These are phyloP conservation scores for Miichthys miiuy DNA, from an alignment of 2,797 vertebrate species.

Conservation along the genomic window DNA sequence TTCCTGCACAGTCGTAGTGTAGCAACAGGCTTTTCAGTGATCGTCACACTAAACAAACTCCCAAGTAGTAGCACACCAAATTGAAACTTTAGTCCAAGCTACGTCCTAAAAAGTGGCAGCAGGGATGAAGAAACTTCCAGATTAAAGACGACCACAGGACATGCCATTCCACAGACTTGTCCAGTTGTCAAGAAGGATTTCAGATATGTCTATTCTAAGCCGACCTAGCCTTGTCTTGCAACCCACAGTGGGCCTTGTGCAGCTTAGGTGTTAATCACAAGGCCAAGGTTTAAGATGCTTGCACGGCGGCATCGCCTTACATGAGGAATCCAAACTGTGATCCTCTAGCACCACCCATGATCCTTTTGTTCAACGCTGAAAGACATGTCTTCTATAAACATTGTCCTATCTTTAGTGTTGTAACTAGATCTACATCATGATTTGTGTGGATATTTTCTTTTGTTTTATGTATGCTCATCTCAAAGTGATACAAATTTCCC, in stretches of 20 bases:
- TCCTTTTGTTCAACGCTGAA: slow-evolving; percentile 22
- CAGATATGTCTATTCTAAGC: slow-evolving; percentile 78
- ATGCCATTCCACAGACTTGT: slow-evolving; percentile 23
- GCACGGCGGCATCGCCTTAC: slow-evolving; percentile 41
- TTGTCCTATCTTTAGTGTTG: not conserved
- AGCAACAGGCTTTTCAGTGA: not conserved
- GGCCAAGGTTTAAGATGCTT: slow-evolving; percentile 52
- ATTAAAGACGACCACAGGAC: not conserved
- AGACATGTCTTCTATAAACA: slow-evolving; percentile 20
- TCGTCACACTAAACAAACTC: not conserved
- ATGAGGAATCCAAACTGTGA: slow-evolving; percentile 33
- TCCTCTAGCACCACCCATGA: not conserved
- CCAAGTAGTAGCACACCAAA: not conserved
- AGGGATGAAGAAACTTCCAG: slow-evolving; percentile 6
- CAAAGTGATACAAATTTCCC: not conserved
- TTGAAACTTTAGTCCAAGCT: not conserved
- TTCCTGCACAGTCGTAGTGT: not conserved
- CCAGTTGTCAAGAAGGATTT: slow-evolving; percentile 74
- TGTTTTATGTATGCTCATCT: not conserved
- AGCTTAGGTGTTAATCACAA: slow-evolving; percentile 53
- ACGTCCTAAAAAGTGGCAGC: slow-evolving; percentile 9
- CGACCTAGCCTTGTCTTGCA: slow-evolving; percentile 43
- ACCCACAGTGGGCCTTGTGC: slow-evolving; percentile 38
- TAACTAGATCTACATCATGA: not conserved
- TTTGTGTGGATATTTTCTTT: not conserved